These are phyloP conservation scores for Eristalis pertinax DNA, from an alignment of 2,888 invertebrate species.

Conservation along the genomic window DNA sequence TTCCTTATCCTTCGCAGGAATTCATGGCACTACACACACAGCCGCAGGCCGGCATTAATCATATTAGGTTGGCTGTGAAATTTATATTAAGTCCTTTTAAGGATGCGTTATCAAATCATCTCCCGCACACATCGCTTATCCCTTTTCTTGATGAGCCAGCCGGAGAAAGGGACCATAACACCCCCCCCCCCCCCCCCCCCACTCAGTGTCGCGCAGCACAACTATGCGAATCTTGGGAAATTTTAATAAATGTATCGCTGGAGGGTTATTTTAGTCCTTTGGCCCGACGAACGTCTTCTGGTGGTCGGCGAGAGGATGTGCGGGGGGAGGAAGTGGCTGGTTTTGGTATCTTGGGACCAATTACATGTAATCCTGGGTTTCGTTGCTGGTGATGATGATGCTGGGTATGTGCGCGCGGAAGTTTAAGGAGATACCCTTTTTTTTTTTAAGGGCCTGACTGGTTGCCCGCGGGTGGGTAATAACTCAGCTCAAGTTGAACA, in stretches of 20 bases:
- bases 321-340: too few relatives aligned
- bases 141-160: slow-evolving; percentile 24
- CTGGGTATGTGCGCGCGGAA: not conserved
- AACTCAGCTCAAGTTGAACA: slow-evolving; percentile 18
- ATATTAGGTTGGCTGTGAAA: slow-evolving; percentile 61
- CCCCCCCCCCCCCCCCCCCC: not conserved
- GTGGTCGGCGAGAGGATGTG: not conserved
- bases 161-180: not conserved
- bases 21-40: slow-evolving; percentile 22
- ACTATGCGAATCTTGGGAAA: slow-evolving; percentile 59
- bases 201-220: slow-evolving; percentile 21
- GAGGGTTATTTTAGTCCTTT: slow-evolving; percentile 10
- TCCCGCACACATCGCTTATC: slow-evolving; percentile 9
- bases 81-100: slow-evolving; percentile 69
- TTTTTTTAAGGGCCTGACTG: not conserved
- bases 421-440: slow-evolving; percentile 35
- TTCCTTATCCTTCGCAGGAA: slow-evolving; percentile 54
- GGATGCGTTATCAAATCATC: slow-evolving; percentile 55
- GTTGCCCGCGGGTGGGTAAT: slow-evolving; percentile 31
- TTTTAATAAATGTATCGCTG: slow-evolving; percentile 66
- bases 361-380: slow-evolving; percentile 44
- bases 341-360: slow-evolving; percentile 43
- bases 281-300: not conserved
- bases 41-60: slow-evolving; percentile 65
- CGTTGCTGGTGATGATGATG: not conserved